Conservation (phyloP, 2,113 vertebrate genomes). For the Salvelinus namaycush region DNA sequence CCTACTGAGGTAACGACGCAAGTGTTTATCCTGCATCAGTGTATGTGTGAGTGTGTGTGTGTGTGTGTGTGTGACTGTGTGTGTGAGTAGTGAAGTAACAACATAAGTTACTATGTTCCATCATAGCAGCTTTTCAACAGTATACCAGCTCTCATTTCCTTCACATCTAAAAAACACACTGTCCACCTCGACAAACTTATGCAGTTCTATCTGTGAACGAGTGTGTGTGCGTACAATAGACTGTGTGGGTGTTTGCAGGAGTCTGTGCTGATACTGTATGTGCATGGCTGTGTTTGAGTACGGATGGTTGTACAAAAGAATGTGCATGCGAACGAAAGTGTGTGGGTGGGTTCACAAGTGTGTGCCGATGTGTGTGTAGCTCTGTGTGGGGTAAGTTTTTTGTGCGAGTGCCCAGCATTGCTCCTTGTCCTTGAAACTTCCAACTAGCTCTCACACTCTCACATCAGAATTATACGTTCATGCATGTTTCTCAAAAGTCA, state of each 20-base stretch:
- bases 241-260: constrained; percentile 9
- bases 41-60: too few relatives aligned
- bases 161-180: constrained; percentile 37
- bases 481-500: too few relatives aligned
- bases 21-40: constrained; percentile 53
- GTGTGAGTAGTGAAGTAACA: constrained; percentile 32
- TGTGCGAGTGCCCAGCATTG: constrained; percentile 68
- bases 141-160: constrained; percentile 36
- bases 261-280: constrained; percentile 25
- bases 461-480: too few relatives aligned
- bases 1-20: constrained; percentile 41
- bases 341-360: constrained; percentile 44
- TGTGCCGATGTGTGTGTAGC: constrained; percentile 9
- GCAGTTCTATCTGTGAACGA: constrained; percentile 41
- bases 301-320: background rate
- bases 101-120: constrained; percentile 53
- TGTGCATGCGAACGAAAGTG: background rate
- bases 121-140: constrained; percentile 54
- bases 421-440: constrained; percentile 58
- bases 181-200: constrained; percentile 43
- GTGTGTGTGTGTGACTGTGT: constrained; percentile 8
- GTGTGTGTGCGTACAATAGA: constrained; percentile 29
- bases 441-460: too few relatives aligned
- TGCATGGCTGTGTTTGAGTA: constrained; percentile 26
- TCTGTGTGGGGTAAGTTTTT: constrained; percentile 55